These are phyloP conservation scores for Sphaeridia pumilis DNA, from an alignment of 2,888 invertebrate species.

Conservation along the genomic window DNA sequence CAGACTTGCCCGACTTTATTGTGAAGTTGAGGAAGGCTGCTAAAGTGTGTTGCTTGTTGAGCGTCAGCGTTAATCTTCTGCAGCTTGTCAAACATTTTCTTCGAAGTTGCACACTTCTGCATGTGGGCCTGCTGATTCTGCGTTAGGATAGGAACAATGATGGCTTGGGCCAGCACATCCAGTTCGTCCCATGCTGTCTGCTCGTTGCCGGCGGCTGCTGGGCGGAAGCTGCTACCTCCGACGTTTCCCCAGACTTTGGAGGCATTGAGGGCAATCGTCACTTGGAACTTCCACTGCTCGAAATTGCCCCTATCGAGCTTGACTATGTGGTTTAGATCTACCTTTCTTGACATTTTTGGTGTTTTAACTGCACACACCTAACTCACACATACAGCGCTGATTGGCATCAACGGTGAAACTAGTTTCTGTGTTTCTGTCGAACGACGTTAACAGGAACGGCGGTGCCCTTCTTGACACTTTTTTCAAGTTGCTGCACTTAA, in stretches of 20 bases:
- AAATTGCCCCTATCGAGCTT: neutral
- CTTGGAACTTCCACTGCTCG: conserved; percentile 2
- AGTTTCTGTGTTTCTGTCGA: no score
- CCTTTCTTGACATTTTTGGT: no score
- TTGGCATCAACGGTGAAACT: no score
- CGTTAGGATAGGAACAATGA: neutral
- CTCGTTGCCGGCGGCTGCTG: neutral
- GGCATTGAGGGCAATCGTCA: neutral
- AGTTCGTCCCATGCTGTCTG: neutral
- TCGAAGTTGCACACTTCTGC: neutral
- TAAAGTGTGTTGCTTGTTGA: neutral
- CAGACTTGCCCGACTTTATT: neutral
- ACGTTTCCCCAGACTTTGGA: neutral
- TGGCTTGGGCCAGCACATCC: neutral
- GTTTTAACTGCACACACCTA: no score
- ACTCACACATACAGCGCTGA: no score
- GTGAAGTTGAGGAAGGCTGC: neutral
- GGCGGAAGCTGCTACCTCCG: neutral
- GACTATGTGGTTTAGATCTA: no score
- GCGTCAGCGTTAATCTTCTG: neutral
- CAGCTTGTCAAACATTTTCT: neutral
- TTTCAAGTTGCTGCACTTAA: no score
- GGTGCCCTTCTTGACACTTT: no score
- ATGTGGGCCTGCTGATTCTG: neutral
- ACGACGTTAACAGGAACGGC: no score